Evolutionary conservation across 64 coral and sea anemone genomes (phyloP), one percentile per base, ranked within the genome.

Genomic region (Pachyseris speciosa): DNA sequence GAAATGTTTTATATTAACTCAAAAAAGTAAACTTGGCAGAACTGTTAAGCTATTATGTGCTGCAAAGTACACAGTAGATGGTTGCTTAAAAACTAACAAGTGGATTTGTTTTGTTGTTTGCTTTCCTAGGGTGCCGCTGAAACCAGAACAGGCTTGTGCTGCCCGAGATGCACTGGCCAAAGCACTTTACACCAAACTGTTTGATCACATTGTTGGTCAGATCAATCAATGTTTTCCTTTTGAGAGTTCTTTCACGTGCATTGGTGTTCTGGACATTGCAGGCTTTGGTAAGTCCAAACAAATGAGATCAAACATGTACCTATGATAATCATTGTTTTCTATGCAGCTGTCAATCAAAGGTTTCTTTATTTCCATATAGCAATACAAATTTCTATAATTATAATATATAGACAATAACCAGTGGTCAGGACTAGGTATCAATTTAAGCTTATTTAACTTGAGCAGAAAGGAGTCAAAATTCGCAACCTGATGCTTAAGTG

Each of bases 201-300:
- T 99, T 93, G 96, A 99, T 65, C 96, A 99, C 30, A 99, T 99
- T 37, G 96, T 99, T 12, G 52, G 59, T 25, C 96, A 99, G 24
- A 83, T 99, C 31, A 99, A 99, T 38, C 96, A 99, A 66, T 99
- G 96, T 27, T 99, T 99, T n/a, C 96, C 96, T 0, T 99, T 99
- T 64, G 75, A 72, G 25, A 78, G 73, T 19, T 99, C 96, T 0
- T 88, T 75, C 16, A 99, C 93, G 34, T 99, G 51, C 81, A 99
- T 99, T 78, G 96, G 96, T 38, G 96, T 99, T 3, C 65, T 99
- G 40, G 96, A 99, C 72, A 99, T 99, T 36, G 96, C 96, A 83
- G 96, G 96, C 39, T 99, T 99, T 83, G 96, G 96, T 99, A 86
- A 79, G 75, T 52, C 72, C 10, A 8, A 0, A n/a, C 64, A 0